phyloP scores from a whole-genome alignment of 2,797 vertebrate species.

The Ciconia nigra region DNA sequence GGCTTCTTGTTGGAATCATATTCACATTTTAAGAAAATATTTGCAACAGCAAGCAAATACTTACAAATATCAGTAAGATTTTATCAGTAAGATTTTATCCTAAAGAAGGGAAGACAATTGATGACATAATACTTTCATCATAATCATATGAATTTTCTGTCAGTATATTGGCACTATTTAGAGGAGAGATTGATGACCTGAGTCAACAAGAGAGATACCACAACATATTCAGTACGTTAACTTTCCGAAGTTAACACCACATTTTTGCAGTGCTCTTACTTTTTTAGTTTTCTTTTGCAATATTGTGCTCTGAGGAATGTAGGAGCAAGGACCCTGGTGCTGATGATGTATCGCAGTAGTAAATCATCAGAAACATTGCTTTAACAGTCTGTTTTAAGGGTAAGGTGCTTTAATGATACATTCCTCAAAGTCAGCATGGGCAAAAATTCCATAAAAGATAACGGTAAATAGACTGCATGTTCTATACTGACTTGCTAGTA shows the following conservation, averaged over 20 bases:
- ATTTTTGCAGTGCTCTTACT: neutral
- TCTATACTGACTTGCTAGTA: neutral
- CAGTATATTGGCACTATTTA: neutral
- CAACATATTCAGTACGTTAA: neutral
- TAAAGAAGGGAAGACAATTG: neutral
- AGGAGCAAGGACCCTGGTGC: neutral
- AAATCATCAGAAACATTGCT: conserved; percentile 20
- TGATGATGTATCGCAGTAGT: conserved; percentile 22
- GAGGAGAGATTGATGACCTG: neutral
- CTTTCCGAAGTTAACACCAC: neutral
- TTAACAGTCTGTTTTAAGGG: neutral
- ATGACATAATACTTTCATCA: neutral
- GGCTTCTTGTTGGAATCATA: neutral
- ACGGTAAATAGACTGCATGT: neutral
- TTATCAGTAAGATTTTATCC: neutral
- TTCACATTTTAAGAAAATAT: neutral
- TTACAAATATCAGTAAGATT: neutral
- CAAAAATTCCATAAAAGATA: conserved; percentile 3
- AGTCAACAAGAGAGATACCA: neutral
- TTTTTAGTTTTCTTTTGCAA: neutral
- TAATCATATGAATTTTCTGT: neutral
- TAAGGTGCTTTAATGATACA: conserved; percentile 14
- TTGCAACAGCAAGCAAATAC: neutral
- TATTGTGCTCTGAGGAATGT: neutral
- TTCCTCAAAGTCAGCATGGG: neutral